Percentiles rank a stretch among this genome's conserved stretches.
Conservation (phyloP, 2,113 vertebrate species). For the Sapajus apella region DNA sequence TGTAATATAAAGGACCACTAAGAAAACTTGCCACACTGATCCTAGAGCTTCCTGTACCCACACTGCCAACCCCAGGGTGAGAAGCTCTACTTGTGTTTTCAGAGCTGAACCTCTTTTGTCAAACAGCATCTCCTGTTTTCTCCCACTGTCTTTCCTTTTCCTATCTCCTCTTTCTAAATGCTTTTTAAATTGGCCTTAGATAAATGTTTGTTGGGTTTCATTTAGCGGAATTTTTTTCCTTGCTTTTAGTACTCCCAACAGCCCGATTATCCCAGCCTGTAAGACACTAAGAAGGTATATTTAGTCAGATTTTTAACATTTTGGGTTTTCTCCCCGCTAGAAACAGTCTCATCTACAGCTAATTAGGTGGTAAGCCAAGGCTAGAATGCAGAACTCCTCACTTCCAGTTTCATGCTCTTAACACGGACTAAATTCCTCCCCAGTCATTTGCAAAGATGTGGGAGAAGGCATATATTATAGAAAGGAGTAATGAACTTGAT, state of each 20-base stretch:
- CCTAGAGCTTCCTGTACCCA: background rate
- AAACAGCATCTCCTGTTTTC: background rate
- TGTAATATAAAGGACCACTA: background rate
- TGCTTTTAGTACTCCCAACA: constrained; percentile 62
- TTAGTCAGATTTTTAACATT: constrained; percentile 39
- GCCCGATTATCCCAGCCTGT: constrained; percentile 52
- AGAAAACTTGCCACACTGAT: background rate
- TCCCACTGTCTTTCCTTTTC: background rate
- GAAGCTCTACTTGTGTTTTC: background rate
- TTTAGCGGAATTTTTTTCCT: constrained; percentile 63
- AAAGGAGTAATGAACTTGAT: background rate
- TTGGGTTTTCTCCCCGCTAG: background rate
- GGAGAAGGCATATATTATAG: background rate
- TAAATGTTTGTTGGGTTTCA: constrained; percentile 72
- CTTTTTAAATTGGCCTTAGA: constrained; percentile 70
- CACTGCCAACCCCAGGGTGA: background rate
- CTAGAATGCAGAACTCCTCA: background rate
- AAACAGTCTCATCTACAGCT: constrained; percentile 24
- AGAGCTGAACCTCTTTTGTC: background rate
- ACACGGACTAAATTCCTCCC: background rate
- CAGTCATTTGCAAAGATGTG: background rate
- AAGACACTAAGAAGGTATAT: constrained; percentile 43
- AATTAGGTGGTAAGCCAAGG: constrained; percentile 1
- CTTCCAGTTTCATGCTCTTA: background rate
- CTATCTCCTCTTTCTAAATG: constrained; percentile 50